phyloP scores from a whole-genome alignment of 2,888 invertebrate genomes.

The Aplocera efformata region DNA sequence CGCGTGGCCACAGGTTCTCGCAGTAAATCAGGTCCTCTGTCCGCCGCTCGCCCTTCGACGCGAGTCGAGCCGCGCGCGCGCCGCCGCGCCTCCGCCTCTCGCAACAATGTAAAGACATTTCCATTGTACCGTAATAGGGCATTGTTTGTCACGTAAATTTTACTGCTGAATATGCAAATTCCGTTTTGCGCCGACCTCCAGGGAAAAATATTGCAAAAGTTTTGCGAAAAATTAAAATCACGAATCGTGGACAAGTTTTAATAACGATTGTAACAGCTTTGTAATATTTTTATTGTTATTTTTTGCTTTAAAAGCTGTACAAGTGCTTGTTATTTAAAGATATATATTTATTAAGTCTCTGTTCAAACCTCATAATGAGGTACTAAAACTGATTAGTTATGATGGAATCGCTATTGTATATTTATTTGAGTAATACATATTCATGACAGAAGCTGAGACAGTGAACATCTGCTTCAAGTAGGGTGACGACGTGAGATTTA shows the following conservation, averaged over 20 bases:
- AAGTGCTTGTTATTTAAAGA: too few species aligned
- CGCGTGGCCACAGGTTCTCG: slow-evolving; percentile 66
- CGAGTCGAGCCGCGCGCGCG: slow-evolving; percentile 34
- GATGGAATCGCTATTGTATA: slow-evolving; percentile 4
- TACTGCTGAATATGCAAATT: slow-evolving; percentile 76
- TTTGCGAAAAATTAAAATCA: slow-evolving; percentile 71
- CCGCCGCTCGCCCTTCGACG: slow-evolving; percentile 49
- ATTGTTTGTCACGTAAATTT: slow-evolving; percentile 77
- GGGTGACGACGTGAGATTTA: slow-evolving; percentile 15
- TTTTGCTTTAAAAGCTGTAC: background rate
- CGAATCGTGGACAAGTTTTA: slow-evolving; percentile 61
- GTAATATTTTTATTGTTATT: slow-evolving; percentile 10
- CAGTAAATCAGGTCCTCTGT: slow-evolving; percentile 66
- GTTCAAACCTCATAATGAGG: too few species aligned
- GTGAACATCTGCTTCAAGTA: slow-evolving; percentile 14
- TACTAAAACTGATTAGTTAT: too few species aligned
- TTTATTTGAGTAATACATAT: slow-evolving; percentile 21
- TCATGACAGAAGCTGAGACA: slow-evolving; percentile 13
- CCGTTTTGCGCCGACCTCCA: slow-evolving; percentile 63
- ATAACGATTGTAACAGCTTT: slow-evolving; percentile 30
- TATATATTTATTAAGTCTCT: too few species aligned
- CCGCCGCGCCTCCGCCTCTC: slow-evolving; percentile 35
- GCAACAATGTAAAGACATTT: slow-evolving; percentile 75
- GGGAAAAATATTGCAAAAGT: slow-evolving; percentile 74
- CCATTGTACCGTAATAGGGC: slow-evolving; percentile 73